Percentiles rank a stretch among this genome's conserved stretches.
Evolutionary conservation across 2,888 invertebrate species (phyloP).

Genomic region (Hesperia comma): DNA sequence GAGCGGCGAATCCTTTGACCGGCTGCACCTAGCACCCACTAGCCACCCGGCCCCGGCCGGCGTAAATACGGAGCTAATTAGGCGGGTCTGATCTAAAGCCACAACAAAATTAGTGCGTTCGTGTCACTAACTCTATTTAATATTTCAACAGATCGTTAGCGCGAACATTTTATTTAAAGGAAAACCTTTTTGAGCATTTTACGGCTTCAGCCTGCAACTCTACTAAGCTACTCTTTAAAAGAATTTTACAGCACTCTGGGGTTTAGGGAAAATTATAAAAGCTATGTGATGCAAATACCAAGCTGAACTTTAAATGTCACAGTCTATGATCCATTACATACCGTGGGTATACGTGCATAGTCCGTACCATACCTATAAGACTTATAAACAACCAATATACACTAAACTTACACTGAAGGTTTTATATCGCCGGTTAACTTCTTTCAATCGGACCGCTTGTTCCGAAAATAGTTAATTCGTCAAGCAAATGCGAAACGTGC

Average conservation of each 20-base stretch:
- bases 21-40: constrained; percentile 53
- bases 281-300: constrained; percentile 65
- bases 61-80: constrained; percentile 78
- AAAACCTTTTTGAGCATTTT: background rate
- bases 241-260: background rate
- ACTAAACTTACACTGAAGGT: background rate
- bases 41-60: constrained; percentile 51
- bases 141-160: constrained; percentile 25
- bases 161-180: constrained; percentile 14
- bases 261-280: constrained; percentile 24
- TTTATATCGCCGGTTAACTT: constrained; percentile 4
- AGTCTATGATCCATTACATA: constrained; percentile 56
- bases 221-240: background rate
- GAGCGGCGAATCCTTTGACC: constrained; percentile 81
- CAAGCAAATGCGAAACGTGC: constrained; percentile 70
- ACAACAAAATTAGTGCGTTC: constrained; percentile 75
- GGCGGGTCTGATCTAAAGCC: constrained; percentile 76
- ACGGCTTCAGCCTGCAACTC: background rate
- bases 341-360: too few species aligned
- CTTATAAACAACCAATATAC: constrained; percentile 2
- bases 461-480: constrained; percentile 55
- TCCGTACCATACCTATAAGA: background rate
- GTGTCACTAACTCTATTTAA: constrained; percentile 60
- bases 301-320: constrained; percentile 80
- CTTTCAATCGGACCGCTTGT: constrained; percentile 9